Base-by-base conservation (phyloP, 2,888 invertebrate genomes). In the Metallyticus violacea region DNA sequence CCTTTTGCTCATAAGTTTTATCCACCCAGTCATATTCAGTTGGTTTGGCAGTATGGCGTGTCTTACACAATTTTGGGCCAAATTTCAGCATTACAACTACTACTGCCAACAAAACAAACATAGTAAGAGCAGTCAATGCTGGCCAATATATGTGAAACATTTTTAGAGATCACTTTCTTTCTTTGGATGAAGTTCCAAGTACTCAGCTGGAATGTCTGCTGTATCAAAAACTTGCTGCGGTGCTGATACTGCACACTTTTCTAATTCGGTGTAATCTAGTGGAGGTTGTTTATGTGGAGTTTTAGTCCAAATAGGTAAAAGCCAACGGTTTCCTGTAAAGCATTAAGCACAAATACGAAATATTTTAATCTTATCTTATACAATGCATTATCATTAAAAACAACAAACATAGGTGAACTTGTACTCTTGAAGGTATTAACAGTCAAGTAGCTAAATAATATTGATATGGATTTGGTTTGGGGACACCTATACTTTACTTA, bases 271-370 rank as follows among this genome's bases (percentile, higher is more conserved):
- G 85, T 96, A 94, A 91, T 97, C 97, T 5, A 97, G 91, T 0
- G 97, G 95, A 3, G 97, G 96, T 90, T 97, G 96, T 89, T 96
- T 95, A 91, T 97, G 96, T 0, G 97, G 97, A 6, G 97, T 96
- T 77, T 96, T 93, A 1, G 97, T 96, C 96, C 97, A 97, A 91
- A 97, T 93, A 1, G 97, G 96, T 26, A 96, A 94, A 87, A 97
- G 92, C 96, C 96, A 97, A 90, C 97, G 96, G 91, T 96, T 97
- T 83, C 97, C 97, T 96, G 90, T 40, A 91, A 90, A n/a, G n/a
- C n/a, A n/a, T n/a, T n/a, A n/a, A n/a, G n/a, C n/a, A n/a, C n/a
- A n/a, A n/a, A n/a, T n/a, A n/a, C n/a, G n/a, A n/a, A n/a, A n/a
- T n/a, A n/a, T n/a, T n/a, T n/a, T n/a, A n/a, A n/a, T n/a, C n/a